Conservation (phyloP, 2,113 vertebrate species). For the Elachura formosa region DNA sequence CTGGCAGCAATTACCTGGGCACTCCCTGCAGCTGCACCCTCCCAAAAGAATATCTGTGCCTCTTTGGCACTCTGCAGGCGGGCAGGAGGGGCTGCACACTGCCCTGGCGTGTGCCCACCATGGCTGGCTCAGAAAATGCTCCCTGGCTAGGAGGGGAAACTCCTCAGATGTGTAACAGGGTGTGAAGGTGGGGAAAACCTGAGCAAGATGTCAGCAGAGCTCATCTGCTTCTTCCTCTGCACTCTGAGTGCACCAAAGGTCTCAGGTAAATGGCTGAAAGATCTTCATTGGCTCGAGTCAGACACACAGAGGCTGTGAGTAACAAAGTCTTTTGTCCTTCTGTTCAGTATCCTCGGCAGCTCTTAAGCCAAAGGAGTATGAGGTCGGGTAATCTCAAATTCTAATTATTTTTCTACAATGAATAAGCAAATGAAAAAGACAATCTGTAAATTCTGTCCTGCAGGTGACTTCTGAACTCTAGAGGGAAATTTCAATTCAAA, state of each 20-base stretch:
- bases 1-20: neutral
- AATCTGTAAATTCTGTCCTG: neutral
- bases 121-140: neutral
- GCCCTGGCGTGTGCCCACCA: neutral
- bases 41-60: rapidly evolving
- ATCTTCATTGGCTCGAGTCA: neutral
- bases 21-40: conserved; percentile 30
- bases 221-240: conserved; percentile 8
- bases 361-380: neutral
- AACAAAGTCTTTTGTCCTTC: neutral
- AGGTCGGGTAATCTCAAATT: neutral
- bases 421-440: neutral
- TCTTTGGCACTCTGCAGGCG: neutral
- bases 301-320: neutral
- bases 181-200: neutral
- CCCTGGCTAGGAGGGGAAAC: neutral
- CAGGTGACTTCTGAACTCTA: neutral
- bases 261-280: conserved; percentile 25
- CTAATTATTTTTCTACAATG: neutral
- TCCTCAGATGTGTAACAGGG: neutral
- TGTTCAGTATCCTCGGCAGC: neutral
- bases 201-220: neutral
- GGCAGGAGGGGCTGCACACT: neutral
- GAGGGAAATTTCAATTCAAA: neutral
- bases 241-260: neutral